phyloP scores from a whole-genome alignment of 2,888 invertebrate genomes.

The Drosophila monieri region DNA sequence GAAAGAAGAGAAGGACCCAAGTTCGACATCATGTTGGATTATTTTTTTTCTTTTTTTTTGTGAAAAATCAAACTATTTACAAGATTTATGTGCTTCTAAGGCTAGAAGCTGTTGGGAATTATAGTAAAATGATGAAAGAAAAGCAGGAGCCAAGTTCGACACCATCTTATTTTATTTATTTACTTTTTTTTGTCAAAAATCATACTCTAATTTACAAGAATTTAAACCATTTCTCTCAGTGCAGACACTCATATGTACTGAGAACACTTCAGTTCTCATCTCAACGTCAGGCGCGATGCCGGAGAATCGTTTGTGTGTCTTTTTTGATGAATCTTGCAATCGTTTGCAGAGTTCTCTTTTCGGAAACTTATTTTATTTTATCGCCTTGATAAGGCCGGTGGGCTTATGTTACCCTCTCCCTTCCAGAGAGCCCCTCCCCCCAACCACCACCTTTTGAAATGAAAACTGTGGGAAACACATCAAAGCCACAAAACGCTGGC shows the following conservation, averaged over 20 bases:
- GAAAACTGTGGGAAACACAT: constrained; percentile 35
- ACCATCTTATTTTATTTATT: too few species aligned
- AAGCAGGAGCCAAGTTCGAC: neutral
- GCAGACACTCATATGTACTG: neutral
- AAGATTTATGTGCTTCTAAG: too few species aligned
- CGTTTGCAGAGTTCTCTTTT: constrained; percentile 32
- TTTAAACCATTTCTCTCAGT: neutral
- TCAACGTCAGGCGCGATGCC: constrained; percentile 29
- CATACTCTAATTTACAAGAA: neutral
- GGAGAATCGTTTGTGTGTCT: constrained; percentile 37
- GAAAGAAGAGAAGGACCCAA: too few species aligned
- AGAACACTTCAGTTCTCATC: neutral
- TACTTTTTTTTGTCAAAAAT: too few species aligned
- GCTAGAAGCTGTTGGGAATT: neutral
- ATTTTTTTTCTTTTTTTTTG: too few species aligned
- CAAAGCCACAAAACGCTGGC: constrained; percentile 39
- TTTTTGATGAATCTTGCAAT: constrained; percentile 71
- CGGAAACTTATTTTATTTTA: constrained; percentile 25
- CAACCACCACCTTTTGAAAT: neutral
- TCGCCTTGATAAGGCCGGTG: constrained; percentile 52
- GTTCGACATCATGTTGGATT: too few species aligned
- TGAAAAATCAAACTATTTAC: too few species aligned
- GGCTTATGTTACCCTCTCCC: constrained; percentile 31
- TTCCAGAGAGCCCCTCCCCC: too few species aligned
- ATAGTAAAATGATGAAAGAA: neutral